Conservation (phyloP, 1,140 invertebrate genomes). For the Nebria ingens region DNA sequence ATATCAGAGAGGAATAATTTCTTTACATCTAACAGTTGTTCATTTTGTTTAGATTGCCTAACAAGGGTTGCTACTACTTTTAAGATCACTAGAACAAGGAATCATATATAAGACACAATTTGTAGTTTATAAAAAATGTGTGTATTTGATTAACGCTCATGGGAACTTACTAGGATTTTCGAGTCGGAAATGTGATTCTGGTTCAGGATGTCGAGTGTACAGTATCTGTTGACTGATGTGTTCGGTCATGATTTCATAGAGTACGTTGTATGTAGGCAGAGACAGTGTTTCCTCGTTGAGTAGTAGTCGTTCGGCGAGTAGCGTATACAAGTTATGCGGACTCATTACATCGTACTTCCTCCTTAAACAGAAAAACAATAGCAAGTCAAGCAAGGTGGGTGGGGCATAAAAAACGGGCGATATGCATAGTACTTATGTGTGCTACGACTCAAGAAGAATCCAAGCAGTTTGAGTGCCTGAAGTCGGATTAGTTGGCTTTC, state of each 20-base stretch:
- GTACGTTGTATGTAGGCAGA: constrained; percentile 92
- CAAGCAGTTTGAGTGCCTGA: constrained; percentile 89
- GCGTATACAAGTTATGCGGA: constrained; percentile 93
- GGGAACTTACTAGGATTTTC: constrained; percentile 88
- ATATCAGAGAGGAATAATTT: constrained; percentile 96
- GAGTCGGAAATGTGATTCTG: constrained; percentile 85
- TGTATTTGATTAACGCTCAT: constrained; percentile 7
- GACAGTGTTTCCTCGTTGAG: constrained; percentile 82
- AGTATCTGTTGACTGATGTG: constrained; percentile 91
- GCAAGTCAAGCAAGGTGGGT: not conserved
- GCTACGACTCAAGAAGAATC: constrained; percentile 89
- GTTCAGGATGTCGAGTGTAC: constrained; percentile 83
- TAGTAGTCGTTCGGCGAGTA: constrained; percentile 85
- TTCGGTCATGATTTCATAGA: constrained; percentile 98
- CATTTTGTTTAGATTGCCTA: constrained; percentile 88
- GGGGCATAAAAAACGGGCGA: not conserved
- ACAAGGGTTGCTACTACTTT: constrained; percentile 97
- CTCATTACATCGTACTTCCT: constrained; percentile 98
- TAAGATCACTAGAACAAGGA: constrained; percentile 71
- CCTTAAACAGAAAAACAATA: constrained; percentile 43
- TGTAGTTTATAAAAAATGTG: constrained; percentile 10
- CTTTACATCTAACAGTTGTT: constrained; percentile 86
- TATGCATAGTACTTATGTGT: constrained; percentile 75
- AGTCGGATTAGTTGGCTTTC: constrained; percentile 91
- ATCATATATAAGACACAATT: constrained; percentile 8